Evolutionary conservation across 2,888 invertebrate species (phyloP).

Genomic region (Chrysina gloriosa): DNA sequence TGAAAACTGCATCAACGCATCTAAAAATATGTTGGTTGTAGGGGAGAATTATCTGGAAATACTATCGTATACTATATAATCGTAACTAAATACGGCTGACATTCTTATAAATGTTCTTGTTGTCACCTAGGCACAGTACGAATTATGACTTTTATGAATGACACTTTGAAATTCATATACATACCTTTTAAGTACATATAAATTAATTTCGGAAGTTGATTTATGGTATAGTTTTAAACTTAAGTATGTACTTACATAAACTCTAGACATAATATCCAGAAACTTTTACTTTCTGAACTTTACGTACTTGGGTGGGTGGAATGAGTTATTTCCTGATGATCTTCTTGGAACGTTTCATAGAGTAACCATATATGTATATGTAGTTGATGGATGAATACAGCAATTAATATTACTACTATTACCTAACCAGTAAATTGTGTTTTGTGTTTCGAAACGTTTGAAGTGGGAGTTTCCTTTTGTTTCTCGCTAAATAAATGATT

Average conservation of each 20-base stretch:
- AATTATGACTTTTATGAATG: background rate
- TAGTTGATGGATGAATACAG: background rate
- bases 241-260: background rate
- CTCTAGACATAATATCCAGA: background rate
- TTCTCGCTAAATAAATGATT: background rate
- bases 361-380: background rate
- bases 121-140: background rate
- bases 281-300: conserved; percentile 8
- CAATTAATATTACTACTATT: conserved; percentile 11
- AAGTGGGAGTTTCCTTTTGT: background rate
- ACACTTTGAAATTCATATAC: conserved; percentile 11
- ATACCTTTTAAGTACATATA: background rate
- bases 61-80: no score
- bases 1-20: no score
- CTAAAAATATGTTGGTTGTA: no score
- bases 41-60: no score
- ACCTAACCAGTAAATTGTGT: background rate
- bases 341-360: background rate
- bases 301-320: conserved; percentile 12
- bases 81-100: no score
- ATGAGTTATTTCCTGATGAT: background rate
- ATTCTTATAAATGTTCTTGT: no score
- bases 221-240: background rate
- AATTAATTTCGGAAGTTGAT: conserved; percentile 1
- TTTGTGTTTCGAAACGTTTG: background rate